A percentile compares a stretch with the other conserved stretches of the same genome.
phyloP scores from a whole-genome alignment of 2,113 vertebrate species.

The Colistium nudipinnis region DNA sequence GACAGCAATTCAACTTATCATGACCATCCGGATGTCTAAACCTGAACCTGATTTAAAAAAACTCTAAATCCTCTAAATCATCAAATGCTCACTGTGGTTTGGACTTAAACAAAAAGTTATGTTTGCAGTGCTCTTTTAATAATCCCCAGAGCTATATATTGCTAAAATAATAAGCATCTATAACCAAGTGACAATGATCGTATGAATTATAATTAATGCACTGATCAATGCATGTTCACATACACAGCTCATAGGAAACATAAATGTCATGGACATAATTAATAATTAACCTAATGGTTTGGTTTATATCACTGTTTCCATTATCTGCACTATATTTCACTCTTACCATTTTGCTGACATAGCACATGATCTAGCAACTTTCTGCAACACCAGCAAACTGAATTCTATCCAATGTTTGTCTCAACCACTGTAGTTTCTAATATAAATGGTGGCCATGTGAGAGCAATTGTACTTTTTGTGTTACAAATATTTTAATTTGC shows the following conservation, averaged over 20 bases:
- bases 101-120: background rate
- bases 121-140: background rate
- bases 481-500: background rate
- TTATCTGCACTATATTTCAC: background rate
- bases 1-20: too few relatives aligned
- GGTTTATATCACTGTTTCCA: background rate
- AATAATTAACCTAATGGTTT: background rate
- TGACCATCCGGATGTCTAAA: too few relatives aligned
- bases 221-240: background rate
- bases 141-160: background rate
- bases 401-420: background rate
- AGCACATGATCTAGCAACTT: background rate
- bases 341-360: background rate
- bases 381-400: background rate
- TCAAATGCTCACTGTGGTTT: background rate
- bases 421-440: background rate
- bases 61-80: too few relatives aligned
- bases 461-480: background rate
- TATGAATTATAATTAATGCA: slow-evolving; percentile 13
- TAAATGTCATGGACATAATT: background rate
- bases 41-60: too few relatives aligned
- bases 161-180: background rate
- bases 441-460: background rate
- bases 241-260: background rate
- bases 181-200: background rate